Evolutionary conservation across 2,888 invertebrate species (phyloP).

Genomic region (Listrodromus nycthemerus): DNA sequence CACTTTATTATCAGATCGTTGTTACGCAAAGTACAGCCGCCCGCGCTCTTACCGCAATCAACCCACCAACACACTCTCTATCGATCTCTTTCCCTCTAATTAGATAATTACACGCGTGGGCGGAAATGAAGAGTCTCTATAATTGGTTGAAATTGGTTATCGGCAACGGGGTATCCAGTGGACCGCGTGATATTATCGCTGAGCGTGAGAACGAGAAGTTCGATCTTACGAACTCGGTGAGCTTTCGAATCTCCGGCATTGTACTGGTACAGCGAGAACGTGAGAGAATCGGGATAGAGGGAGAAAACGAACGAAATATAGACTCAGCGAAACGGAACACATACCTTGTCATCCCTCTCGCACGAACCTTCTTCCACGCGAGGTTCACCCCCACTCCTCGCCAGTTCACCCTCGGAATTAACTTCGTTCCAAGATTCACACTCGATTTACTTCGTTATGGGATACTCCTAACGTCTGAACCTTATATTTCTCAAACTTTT

Average conservation of each 20-base stretch:
- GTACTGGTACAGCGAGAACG: constrained; percentile 7
- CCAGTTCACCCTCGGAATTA: constrained; percentile 57
- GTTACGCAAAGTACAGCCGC: constrained; percentile 15
- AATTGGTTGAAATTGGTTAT: constrained; percentile 62
- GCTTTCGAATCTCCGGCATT: constrained; percentile 44
- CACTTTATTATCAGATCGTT: constrained; percentile 53
- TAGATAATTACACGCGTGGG: constrained; percentile 55
- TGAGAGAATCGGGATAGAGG: constrained; percentile 13
- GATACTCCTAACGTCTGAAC: constrained; percentile 46
- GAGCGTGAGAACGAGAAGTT: constrained; percentile 34
- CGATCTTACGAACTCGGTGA: constrained; percentile 8
- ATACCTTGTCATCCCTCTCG: constrained; percentile 51
- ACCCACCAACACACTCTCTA: neutral
- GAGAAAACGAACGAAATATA: constrained; percentile 56
- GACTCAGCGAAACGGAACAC: constrained; percentile 64
- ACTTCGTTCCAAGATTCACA: constrained; percentile 63
- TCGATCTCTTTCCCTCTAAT: constrained; percentile 20
- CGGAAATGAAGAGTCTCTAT: constrained; percentile 30
- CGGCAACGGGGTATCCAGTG: constrained; percentile 2
- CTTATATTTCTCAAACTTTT: constrained; percentile 49
- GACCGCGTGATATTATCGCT: neutral
- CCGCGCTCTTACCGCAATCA: neutral
- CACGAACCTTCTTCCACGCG: constrained; percentile 3
- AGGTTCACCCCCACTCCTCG: neutral
- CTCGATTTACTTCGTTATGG: constrained; percentile 65